Evolutionary conservation across 2,113 vertebrate species (phyloP).

Genomic region (Oryzias woworae): DNA sequence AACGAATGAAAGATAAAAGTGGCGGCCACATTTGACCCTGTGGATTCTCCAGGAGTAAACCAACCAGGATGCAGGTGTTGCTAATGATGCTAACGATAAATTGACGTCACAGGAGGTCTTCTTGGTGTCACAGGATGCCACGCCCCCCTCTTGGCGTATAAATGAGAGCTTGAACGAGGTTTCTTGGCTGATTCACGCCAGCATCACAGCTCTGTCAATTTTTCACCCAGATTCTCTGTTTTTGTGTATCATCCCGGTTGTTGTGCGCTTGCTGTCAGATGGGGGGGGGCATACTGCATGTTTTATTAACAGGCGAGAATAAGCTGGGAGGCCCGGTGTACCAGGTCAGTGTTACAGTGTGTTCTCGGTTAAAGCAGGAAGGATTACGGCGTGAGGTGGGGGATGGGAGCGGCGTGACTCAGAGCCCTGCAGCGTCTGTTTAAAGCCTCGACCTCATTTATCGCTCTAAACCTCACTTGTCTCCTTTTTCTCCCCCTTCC

Average conservation of each 20-base stretch:
- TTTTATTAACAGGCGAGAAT: slow-evolving; percentile 42
- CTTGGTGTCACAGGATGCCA: neutral
- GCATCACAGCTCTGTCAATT: slow-evolving; percentile 40
- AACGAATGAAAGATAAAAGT: no score
- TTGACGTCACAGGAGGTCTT: neutral
- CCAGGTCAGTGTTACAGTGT: slow-evolving; percentile 42
- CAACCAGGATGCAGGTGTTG: no score
- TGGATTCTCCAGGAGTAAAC: no score
- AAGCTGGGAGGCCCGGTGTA: slow-evolving; percentile 1
- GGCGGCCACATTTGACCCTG: no score
- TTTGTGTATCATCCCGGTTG: slow-evolving; percentile 16
- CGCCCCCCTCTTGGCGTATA: neutral
- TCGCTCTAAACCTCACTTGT: slow-evolving; percentile 3
- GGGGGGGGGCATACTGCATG: slow-evolving; percentile 16
- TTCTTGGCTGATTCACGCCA: slow-evolving; percentile 38
- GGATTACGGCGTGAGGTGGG: slow-evolving; percentile 30
- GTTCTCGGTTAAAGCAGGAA: slow-evolving; percentile 37
- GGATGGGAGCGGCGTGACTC: slow-evolving; percentile 31
- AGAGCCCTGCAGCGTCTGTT: slow-evolving; percentile 54
- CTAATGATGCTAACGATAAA: neutral
- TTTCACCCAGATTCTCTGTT: slow-evolving; percentile 38
- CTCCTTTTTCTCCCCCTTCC: neutral
- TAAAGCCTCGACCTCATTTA: slow-evolving; percentile 38
- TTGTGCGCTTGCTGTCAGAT: slow-evolving; percentile 10
- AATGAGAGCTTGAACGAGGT: slow-evolving; percentile 3